Evolutionary conservation across 2,797 vertebrate genomes (phyloP), one percentile per base, ranked within the genome.

Genomic region (Sebastes steindachneri): DNA sequence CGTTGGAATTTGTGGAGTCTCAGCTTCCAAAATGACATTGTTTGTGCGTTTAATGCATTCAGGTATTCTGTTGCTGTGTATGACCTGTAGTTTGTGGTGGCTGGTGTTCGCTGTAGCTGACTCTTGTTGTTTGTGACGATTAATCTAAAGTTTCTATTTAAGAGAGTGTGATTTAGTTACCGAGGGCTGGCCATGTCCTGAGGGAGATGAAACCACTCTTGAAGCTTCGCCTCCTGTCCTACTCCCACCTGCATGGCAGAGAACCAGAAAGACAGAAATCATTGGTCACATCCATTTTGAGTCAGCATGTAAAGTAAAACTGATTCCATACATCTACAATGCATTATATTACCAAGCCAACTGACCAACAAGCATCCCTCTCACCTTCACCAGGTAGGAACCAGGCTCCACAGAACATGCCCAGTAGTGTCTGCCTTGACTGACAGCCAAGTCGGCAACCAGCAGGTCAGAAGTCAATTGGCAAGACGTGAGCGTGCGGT

Each of bases 361-460:
- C 31, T 9, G 23, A 31, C 14, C 15, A 35, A 29, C 21, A 45
- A 29, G 3, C 54, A 53, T 48, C 57, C 3, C n/a, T 62, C 88
- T 88, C 70, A 96, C 96, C 95, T 99, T 99, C n/a, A 99, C 98
- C 94, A 99, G 95, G 92, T 98, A 99, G 62, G 98, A 99, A 33
- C 97, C 97, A 17, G 98, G 98, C 82, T 99, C 98, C 85, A 99
- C 98, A 0, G 97, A 97, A 84, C 98, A 99, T 28, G 97, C 98
- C 98, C 98, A 99, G 94, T 99, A 99, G 94, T 98, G 98, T 88
- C 96, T 95, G 79, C 98, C 98, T 78, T 99, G 96, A n/a, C 96
- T 97, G 89, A 99, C 93, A 5, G 98, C 96, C 93, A 98, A 90
- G 1, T 99, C 98, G 0, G 97, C 98, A 21, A 99, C 96, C 75